Evolutionary conservation across 2,797 vertebrate genomes (phyloP).

Genomic region (Bryconaethiops microstoma): DNA sequence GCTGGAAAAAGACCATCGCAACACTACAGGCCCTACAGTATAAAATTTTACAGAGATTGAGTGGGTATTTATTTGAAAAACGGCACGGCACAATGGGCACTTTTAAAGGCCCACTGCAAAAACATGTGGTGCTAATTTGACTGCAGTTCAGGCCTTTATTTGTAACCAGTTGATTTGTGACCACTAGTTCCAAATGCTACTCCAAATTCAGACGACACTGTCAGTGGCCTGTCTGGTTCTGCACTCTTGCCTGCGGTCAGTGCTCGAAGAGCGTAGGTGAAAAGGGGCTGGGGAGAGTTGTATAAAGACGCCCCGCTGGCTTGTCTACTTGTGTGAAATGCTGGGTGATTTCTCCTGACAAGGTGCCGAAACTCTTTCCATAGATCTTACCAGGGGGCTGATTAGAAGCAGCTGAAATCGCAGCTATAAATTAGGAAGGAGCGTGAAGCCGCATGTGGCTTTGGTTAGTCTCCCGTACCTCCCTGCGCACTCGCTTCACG

Average conservation of each 20-base stretch:
- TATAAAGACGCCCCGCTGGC: conserved; percentile 60
- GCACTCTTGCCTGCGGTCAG: conserved; percentile 6
- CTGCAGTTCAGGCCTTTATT: conserved; percentile 17
- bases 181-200: conserved; percentile 16
- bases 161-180: conserved; percentile 18
- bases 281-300: conserved; percentile 32
- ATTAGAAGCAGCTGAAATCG: conserved; percentile 76
- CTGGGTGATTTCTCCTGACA: conserved; percentile 71
- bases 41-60: not conserved
- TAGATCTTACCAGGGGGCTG: conserved; percentile 67
- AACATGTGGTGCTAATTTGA: conserved; percentile 1
- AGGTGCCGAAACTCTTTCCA: conserved; percentile 75
- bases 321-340: conserved; percentile 63
- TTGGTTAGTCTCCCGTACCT: conserved; percentile 63
- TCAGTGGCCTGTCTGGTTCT: conserved; percentile 9
- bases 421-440: conserved; percentile 68
- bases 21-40: not conserved
- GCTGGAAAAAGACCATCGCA: not conserved
- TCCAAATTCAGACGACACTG: not conserved
- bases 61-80: not conserved
- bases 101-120: not conserved
- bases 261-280: not conserved
- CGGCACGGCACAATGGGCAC: not conserved
- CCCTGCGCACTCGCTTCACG: conserved; percentile 30
- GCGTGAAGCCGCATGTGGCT: conserved; percentile 67